Evolutionary conservation across 2,113 vertebrate genomes (phyloP).

Genomic region (Phyllopteryx taeniolatus): DNA sequence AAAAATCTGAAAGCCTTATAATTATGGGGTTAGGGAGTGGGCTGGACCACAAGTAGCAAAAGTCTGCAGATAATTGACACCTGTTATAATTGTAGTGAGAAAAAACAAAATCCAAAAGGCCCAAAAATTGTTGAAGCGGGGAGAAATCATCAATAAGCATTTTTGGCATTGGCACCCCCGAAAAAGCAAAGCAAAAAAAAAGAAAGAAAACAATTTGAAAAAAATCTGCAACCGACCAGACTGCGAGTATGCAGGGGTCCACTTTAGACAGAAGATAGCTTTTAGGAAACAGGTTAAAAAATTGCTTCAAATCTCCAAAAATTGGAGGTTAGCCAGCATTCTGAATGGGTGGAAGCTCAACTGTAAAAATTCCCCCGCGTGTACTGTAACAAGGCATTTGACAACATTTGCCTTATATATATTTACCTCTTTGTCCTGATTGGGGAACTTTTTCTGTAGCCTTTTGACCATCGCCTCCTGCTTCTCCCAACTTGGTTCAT

Average conservation of each 20-base stretch:
- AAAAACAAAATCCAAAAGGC: no score
- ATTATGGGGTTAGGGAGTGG: no score
- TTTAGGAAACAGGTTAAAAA: not conserved
- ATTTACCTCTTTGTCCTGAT: slow-evolving; percentile 83
- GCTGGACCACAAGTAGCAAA: no score
- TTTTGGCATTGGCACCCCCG: no score
- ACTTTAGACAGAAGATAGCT: no score
- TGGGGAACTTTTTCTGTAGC: slow-evolving; percentile 85
- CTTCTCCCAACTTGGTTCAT: slow-evolving; percentile 76
- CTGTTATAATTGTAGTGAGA: no score
- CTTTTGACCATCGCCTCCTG: slow-evolving; percentile 82
- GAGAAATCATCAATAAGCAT: no score
- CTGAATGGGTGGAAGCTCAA: not conserved
- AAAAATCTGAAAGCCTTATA: no score
- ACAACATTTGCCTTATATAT: not conserved
- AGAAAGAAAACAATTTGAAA: not conserved
- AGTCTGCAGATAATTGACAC: no score
- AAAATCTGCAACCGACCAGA: no score
- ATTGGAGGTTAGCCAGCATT: not conserved
- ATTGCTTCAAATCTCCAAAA: not conserved
- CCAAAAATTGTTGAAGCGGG: no score
- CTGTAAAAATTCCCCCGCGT: not conserved
- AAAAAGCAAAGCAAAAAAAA: not conserved
- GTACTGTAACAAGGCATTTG: not conserved
- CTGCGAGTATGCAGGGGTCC: no score